These are phyloP conservation scores for Beroe ovata DNA, from an alignment of 37 sponge, comb jelly and placozoan genomes.

Conservation along the genomic window DNA sequence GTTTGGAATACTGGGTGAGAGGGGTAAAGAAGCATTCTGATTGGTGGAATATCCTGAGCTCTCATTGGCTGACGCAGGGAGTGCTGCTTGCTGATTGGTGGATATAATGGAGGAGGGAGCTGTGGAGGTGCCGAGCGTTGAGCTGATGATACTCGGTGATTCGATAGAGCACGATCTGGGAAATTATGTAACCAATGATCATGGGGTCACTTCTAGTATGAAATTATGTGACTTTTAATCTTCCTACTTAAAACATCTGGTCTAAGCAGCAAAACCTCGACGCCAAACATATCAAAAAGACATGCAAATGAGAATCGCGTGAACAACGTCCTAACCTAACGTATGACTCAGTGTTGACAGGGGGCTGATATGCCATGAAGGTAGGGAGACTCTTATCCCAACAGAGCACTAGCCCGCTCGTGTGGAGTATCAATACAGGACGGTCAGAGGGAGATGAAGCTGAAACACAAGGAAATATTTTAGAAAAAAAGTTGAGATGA, in stretches of 20 bases:
- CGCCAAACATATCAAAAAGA: too few relatives aligned
- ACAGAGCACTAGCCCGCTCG: constrained; percentile 9
- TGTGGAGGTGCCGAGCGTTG: not conserved
- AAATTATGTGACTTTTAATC: too few relatives aligned
- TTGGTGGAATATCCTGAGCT: not conserved
- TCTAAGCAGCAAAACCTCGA: too few relatives aligned
- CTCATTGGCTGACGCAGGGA: not conserved
- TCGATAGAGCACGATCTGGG: constrained; percentile 33
- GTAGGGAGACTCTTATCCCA: constrained; percentile 52
- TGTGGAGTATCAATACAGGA: constrained; percentile 40
- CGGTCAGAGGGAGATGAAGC: constrained; percentile 40
- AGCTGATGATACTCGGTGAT: not conserved
- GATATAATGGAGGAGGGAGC: not conserved
- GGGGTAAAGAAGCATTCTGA: not conserved
- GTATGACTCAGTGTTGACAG: constrained; percentile 9
- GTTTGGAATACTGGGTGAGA: not conserved
- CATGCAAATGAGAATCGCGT: too few relatives aligned
- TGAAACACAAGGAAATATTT: constrained; percentile 37
- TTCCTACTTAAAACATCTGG: too few relatives aligned
- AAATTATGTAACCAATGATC: not conserved
- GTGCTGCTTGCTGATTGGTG: not conserved
- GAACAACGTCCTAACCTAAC: not conserved
- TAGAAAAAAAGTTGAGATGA: not conserved
- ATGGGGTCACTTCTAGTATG: too few relatives aligned
- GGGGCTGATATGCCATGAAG: not conserved